phyloP scores from a whole-genome alignment of 2,113 vertebrate species.

The Neogobius melanostomus region DNA sequence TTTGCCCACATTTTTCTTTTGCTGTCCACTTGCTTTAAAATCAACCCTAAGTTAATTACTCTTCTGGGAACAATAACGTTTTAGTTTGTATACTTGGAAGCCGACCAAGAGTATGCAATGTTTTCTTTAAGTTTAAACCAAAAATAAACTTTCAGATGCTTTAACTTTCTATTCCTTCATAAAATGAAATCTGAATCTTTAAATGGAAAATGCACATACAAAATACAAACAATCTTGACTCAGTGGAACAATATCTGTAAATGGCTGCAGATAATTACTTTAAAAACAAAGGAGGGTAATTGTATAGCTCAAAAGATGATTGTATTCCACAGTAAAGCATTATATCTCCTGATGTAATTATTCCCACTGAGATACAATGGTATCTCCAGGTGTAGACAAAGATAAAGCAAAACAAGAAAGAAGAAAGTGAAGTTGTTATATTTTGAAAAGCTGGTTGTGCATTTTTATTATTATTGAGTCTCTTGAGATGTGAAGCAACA shows the following conservation, averaged over 20 bases:
- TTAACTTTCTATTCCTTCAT: not conserved
- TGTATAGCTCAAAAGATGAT: not conserved
- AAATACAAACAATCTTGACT: not conserved
- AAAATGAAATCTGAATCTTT: not conserved
- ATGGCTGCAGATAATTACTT: not conserved
- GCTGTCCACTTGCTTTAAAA: no score
- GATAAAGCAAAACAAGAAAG: not conserved
- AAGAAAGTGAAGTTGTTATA: not conserved
- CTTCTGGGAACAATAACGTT: no score
- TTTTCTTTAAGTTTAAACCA: not conserved
- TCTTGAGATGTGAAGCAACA: no score
- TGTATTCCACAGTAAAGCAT: not conserved
- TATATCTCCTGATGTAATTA: conserved; percentile 3
- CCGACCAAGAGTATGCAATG: no score
- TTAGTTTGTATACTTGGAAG: no score
- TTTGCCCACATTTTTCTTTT: no score
- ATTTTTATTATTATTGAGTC: not conserved
- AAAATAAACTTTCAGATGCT: not conserved
- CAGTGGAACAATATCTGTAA: not conserved
- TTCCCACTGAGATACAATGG: not conserved
- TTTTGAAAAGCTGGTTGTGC: no score
- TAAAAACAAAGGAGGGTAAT: not conserved
- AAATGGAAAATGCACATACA: not conserved
- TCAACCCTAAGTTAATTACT: no score
- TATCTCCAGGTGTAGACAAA: not conserved